Evolutionary conservation across 2,888 invertebrate species (phyloP), one percentile per base, ranked within the genome.

Genomic region (Drosophila prolongata): DNA sequence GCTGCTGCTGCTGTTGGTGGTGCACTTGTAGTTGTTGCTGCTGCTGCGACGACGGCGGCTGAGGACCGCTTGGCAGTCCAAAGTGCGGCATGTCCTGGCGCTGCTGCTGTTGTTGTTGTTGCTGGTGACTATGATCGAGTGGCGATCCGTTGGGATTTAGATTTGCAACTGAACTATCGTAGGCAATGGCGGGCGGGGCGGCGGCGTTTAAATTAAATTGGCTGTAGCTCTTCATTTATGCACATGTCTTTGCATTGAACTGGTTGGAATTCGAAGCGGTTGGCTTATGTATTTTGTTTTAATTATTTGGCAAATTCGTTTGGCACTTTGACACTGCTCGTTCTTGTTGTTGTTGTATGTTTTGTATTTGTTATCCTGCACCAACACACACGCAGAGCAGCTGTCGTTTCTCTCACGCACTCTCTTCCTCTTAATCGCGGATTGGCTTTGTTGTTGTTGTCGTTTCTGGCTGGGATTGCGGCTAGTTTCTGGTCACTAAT

Each of bases 61-160:
- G 87, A 70, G 89, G 88, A 70, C 76, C 85, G 57, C 85, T 94
- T 75, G 95, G 94, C 62, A 91, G 77, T 76, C 92, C 92, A 84
- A 92, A 92, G 84, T 92, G 92, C 73, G 92, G 92, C 92, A 92
- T 92, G 76, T 89, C 90, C 85, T 77, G 89, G 76, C 78, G 77
- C 64, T 76, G 85, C 44, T 72, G 72, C 56, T 78, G 73, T 42
- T 87, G 80, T 46, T 78, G 68, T 54, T 82, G 87, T 24, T 44
- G 49, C 5, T 34, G 49, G 10, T 34, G 61, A 30, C 58, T 87
- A 11, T 71, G 75, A 35, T 82, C 77, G 54, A 83, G 61, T 50
- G 84, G 69, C 68, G 64, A 76, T 46, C 70, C 68, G 55, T 75
- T 62, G 78, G 74, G 52, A 80, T 62, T 64, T 74, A 80, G 52